Evolutionary conservation across 2,113 vertebrate species (phyloP).

Genomic region (Cranoglanis bouderius): DNA sequence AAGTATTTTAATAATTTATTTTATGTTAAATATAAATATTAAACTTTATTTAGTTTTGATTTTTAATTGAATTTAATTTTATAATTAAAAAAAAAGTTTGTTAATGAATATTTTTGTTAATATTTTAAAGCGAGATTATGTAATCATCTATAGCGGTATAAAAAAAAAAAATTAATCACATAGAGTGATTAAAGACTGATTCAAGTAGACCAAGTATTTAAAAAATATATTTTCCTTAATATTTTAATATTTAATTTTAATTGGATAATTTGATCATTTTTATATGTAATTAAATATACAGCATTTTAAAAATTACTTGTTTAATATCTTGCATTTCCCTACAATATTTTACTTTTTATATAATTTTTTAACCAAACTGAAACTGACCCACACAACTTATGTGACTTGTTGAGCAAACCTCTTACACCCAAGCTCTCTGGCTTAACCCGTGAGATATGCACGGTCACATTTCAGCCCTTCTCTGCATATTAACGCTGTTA

Average conservation of each 20-base stretch:
- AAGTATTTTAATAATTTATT: not conserved
- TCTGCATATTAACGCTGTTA: not conserved
- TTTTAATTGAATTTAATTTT: not conserved
- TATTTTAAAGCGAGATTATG: not conserved
- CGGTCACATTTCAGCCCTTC: constrained; percentile 17
- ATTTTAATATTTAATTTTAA: not conserved
- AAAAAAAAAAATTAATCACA: no score
- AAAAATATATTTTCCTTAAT: not conserved
- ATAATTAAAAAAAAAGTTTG: no score
- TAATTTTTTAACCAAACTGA: not conserved
- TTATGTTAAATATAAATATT: not conserved
- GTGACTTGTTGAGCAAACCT: not conserved
- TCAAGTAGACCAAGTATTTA: not conserved
- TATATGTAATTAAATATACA: not conserved
- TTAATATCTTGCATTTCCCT: not conserved
- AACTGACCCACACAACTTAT: not conserved
- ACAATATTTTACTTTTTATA: not conserved
- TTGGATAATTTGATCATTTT: not conserved
- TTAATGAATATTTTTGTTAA: not conserved
- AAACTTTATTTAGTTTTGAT: no score
- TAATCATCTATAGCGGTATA: not conserved
- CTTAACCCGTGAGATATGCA: constrained; percentile 43
- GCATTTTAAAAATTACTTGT: not conserved
- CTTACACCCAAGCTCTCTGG: not conserved
- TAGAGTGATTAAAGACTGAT: not conserved